Evolutionary conservation across 2,888 invertebrate species (phyloP).

Genomic region (Drosophila recens): DNA sequence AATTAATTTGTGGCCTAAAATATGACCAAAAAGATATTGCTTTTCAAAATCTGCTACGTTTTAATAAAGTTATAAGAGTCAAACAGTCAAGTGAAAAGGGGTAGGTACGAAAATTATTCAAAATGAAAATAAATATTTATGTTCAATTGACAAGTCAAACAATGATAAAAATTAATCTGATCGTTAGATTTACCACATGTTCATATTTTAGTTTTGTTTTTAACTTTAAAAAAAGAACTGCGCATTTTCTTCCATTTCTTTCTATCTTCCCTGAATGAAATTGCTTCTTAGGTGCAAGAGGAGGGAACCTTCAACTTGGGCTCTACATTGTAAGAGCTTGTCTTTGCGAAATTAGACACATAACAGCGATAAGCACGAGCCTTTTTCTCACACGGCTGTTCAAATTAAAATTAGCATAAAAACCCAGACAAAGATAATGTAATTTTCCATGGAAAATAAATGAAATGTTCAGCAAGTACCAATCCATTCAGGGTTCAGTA

Average conservation of each 20-base stretch:
- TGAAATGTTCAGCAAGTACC: conserved; percentile 24
- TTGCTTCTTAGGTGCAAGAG: neutral
- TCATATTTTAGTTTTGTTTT: neutral
- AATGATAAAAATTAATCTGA: no score
- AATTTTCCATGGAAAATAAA: conserved; percentile 77
- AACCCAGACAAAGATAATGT: conserved; percentile 50
- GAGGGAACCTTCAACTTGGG: conserved; percentile 7
- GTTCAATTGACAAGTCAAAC: no score
- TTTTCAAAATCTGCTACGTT: no score
- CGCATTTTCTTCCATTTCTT: neutral
- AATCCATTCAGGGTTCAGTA: conserved; percentile 32
- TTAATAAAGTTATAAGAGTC: no score
- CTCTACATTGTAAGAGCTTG: conserved; percentile 6
- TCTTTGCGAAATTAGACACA: conserved; percentile 59
- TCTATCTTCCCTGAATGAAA: conserved; percentile 2
- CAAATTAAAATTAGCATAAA: conserved; percentile 78
- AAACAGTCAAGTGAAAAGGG: no score
- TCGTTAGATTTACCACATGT: neutral
- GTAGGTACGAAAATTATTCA: no score
- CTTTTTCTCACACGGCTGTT: conserved; percentile 69
- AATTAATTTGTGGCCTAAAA: neutral
- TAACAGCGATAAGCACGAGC: conserved; percentile 59
- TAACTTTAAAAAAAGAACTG: neutral
- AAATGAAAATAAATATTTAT: no score
- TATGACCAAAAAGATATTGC: neutral